phyloP scores from a whole-genome alignment of 1,140 invertebrate species.

The Capitella teleta region DNA sequence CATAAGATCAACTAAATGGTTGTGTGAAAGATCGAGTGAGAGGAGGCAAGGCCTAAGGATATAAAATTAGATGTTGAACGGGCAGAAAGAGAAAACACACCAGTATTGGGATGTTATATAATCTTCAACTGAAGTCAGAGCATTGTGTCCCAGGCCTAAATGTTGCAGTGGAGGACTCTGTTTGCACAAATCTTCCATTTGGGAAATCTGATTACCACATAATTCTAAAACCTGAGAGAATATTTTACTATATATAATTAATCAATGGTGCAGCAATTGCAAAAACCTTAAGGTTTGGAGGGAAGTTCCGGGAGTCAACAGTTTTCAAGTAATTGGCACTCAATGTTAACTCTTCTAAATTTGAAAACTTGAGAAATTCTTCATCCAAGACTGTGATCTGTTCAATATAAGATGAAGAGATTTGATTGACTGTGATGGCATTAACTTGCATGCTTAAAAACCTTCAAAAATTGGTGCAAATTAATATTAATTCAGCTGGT shows the following conservation, averaged over 20 bases:
- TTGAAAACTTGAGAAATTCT: slow-evolving; percentile 25
- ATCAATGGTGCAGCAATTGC: background rate
- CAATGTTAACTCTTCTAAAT: slow-evolving; percentile 32
- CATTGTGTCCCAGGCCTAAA: slow-evolving; percentile 35
- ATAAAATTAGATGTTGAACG: background rate
- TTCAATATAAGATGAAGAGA: background rate
- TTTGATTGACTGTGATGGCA: too few species aligned
- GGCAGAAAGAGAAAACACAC: slow-evolving; percentile 12
- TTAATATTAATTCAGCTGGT: too few species aligned
- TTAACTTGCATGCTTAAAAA: too few species aligned
- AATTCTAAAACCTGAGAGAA: slow-evolving; percentile 28
- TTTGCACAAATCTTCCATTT: slow-evolving; percentile 29
- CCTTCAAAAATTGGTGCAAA: slow-evolving; percentile 3
- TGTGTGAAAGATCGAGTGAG: slow-evolving; percentile 35
- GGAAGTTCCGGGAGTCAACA: slow-evolving; percentile 28
- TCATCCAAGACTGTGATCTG: slow-evolving; percentile 33
- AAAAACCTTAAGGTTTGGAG: slow-evolving; percentile 10
- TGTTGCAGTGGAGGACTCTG: slow-evolving; percentile 28
- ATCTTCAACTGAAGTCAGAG: slow-evolving; percentile 26
- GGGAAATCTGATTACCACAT: slow-evolving; percentile 36
- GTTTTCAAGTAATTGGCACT: slow-evolving; percentile 28
- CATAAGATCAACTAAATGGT: slow-evolving; percentile 32
- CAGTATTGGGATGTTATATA: slow-evolving; percentile 34
- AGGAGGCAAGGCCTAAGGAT: slow-evolving; percentile 29
- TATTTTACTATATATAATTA: background rate